Base-by-base conservation (phyloP, 2,888 invertebrate species). In the Clitarchus hookeri region DNA sequence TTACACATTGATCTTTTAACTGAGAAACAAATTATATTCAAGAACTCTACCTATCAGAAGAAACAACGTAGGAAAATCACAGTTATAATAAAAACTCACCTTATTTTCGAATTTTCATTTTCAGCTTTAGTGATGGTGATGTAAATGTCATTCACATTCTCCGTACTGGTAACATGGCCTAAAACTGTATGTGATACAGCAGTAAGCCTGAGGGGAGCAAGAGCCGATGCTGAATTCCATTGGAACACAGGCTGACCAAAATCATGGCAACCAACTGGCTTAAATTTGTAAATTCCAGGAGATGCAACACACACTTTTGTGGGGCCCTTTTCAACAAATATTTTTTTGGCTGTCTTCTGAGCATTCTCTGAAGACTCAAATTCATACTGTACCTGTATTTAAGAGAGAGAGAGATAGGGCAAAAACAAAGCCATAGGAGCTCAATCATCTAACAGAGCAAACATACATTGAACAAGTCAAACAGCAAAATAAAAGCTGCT, bases 191-290 rank as follows among this genome's bases (percentile, higher is more conserved):
- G 95, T 0, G 94, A 92, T 6, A 92, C 90, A 1, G 95, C 95
- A 36, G 92, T 92, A 89, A 88, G 91, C 90, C 84, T 90, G 36
- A 92, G 87, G 78, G 91, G 90, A 6, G 92, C 90, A 2, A 90
- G 89, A 16, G 91, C 90, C 85, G 90, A 90, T 77, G 88, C 90
- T 16, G 94, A 93, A 86, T 93, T 92, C 91, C 93, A 93, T 16
- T 90, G 90, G 88, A 93, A 93, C 6, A 90, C 89, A 1, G 92
- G 89, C 84, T 92, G 92, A 53, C 93, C 92, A 91, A 97, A 97
- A 87, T 94, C 93, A 91, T 98, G 98, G 90, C 98, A 98, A 84
- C 97, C 96, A 88, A 94, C 94, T 8, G 98, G 95, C 9, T 93
- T 93, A 85, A 98, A 94, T 85, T 93, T 92, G 91, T 97, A 97